phyloP scores from a whole-genome alignment of 2,113 vertebrate species.

The Amblyopsis rosae region DNA sequence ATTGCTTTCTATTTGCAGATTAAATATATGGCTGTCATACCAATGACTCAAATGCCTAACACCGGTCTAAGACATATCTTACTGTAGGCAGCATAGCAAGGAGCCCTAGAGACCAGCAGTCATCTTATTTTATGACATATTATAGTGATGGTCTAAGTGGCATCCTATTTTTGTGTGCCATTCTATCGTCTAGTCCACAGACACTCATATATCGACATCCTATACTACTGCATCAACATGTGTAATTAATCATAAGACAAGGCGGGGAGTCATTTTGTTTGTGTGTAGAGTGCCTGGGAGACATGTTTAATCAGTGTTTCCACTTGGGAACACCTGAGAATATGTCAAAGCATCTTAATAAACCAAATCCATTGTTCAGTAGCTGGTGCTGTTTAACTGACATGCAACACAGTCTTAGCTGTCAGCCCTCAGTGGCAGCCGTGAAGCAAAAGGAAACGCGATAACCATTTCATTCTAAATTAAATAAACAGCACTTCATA shows the following conservation, averaged over 20 bases:
- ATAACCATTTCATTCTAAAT: constrained; percentile 60
- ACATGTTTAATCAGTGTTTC: constrained; percentile 92
- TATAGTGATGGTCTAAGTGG: constrained; percentile 79
- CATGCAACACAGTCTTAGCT: constrained; percentile 65
- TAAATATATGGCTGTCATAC: constrained; percentile 21
- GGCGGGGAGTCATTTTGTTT: constrained; percentile 92
- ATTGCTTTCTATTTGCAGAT: background rate
- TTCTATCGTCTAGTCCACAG: constrained; percentile 88
- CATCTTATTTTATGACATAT: constrained; percentile 88
- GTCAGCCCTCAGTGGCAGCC: constrained; percentile 24
- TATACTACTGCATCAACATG: constrained; percentile 94
- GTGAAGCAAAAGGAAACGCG: constrained; percentile 37
- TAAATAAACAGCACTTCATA: constrained; percentile 65
- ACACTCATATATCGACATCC: constrained; percentile 91
- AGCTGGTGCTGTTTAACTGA: constrained; percentile 87
- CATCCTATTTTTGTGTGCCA: constrained; percentile 84
- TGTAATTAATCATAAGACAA: constrained; percentile 98
- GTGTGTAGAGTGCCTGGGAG: constrained; percentile 73
- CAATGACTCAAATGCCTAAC: background rate
- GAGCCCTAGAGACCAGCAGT: constrained; percentile 81
- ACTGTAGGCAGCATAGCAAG: constrained; percentile 38
- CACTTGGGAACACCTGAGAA: constrained; percentile 95
- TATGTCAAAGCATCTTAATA: constrained; percentile 85
- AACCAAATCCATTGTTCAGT: constrained; percentile 88
- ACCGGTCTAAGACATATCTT: too few species aligned